Base-by-base conservation (phyloP, 2,113 vertebrate genomes). In the Colaptes auratus region DNA sequence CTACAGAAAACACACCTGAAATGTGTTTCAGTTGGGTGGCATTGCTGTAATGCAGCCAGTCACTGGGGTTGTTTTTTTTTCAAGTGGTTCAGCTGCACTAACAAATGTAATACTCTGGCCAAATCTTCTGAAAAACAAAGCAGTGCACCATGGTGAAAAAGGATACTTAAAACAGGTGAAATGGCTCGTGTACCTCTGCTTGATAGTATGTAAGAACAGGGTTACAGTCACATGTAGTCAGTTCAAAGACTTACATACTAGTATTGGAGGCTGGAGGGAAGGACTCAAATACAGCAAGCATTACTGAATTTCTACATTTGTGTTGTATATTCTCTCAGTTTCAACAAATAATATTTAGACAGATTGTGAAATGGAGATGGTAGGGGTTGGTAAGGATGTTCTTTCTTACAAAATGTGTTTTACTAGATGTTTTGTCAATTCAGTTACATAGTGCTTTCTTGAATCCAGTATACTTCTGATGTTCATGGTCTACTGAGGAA, bases 41-140 rank as follows among this genome's bases (percentile, higher is more conserved):
- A 0, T 55, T 79, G 58, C 63, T 46, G n/a, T 56, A 35, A 64
- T 0, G 2, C 48, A 23, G n/a, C 3, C 10, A 59, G 17, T 7
- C 0, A 12, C 17, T 0, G 0, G 0, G 28, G 10, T 15, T 66
- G 28, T 55, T 10, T 15, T 75, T 15, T 75, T 55, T 33, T 42
- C 33, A 50, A 35, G 30, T 12, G 3, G 5, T 64, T 93, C 42
- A 82, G 46, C 30, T 1, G 0, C 13, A 3, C 23, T 59, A 6
- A 30, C 4, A 1, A 28, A 39, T 39, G 20, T 35, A 39, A 59
- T 59, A 15, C 6, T 74, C 27, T 17, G 33, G 24, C 24, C 46
- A 44, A 9, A 10, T 52, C 27, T 58, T 79, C 71, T 31, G 15
- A 56, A 1, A 72, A 55, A 21, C n/a, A 65, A 78, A 59, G 25